These are phyloP conservation scores for Orthosia gothica DNA, from an alignment of 2,888 invertebrate species.

Conservation along the genomic window DNA sequence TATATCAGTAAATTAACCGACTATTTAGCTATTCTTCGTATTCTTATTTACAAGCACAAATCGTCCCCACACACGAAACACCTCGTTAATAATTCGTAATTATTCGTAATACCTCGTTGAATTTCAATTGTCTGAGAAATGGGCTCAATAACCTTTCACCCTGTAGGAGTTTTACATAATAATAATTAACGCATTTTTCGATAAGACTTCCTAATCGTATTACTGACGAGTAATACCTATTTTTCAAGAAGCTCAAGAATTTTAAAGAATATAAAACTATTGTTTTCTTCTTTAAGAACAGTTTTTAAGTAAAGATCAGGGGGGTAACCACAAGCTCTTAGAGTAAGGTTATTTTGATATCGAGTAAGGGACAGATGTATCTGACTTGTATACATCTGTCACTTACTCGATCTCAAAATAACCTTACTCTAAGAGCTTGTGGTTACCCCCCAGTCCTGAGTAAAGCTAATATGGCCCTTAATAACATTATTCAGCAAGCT, in stretches of 20 bases:
- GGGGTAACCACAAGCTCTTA: no score
- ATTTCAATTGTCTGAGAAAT: neutral
- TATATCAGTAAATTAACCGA: no score
- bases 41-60: neutral
- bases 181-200: neutral
- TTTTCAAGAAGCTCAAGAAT: conserved; percentile 8
- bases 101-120: no score
- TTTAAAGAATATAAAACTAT: neutral
- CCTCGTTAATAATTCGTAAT: no score
- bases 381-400: no score
- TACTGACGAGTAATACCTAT: neutral
- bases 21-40: no score
- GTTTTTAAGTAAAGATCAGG: neutral
- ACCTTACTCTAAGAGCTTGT: no score
- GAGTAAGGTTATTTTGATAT: no score
- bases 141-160: neutral
- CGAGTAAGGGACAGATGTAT: no score
- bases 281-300: neutral
- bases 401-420: no score
- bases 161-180: neutral
- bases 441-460: no score
- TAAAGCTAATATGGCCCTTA: conserved; percentile 2
- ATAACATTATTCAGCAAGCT: conserved; percentile 14
- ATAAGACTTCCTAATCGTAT: conserved; percentile 6
- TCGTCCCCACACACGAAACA: no score